Percentiles rank a stretch among this genome's conserved stretches.
Conservation (phyloP, 2,888 invertebrate species). For the Drosophila tripunctata region DNA sequence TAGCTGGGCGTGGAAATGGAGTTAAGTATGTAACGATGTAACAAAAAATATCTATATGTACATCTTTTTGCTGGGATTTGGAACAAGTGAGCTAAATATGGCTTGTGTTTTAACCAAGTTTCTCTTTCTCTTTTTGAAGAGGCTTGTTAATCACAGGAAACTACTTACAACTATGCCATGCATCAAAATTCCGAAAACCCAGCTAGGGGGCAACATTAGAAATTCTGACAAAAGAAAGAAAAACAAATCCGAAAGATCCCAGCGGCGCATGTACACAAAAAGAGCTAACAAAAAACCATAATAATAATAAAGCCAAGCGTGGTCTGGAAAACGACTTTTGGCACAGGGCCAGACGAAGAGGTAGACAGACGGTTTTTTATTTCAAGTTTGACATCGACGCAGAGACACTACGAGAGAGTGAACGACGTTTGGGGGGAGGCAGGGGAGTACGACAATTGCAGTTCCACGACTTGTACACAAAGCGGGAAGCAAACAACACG, state of each 20-base stretch:
- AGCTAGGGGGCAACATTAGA: conserved; percentile 70
- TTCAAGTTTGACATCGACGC: conserved; percentile 60
- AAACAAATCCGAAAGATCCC: conserved; percentile 56
- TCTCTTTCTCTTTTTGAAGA: conserved; percentile 61
- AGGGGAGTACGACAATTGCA: conserved; percentile 59
- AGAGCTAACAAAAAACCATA: conserved; percentile 37
- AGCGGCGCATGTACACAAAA: conserved; percentile 38
- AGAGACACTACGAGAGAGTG: not conserved
- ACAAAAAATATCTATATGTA: conserved; percentile 1
- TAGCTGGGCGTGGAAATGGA: conserved; percentile 62
- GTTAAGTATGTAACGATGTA: conserved; percentile 36
- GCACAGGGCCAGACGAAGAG: conserved; percentile 35
- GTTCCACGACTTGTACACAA: conserved; percentile 41
- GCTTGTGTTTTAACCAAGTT: conserved; percentile 39
- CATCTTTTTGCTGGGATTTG: conserved; percentile 36
- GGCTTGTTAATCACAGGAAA: conserved; percentile 61
- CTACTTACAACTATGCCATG: conserved; percentile 34
- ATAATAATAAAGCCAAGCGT: conserved; percentile 13
- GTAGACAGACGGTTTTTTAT: conserved; percentile 40
- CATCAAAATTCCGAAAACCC: conserved; percentile 42
- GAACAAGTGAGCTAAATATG: conserved; percentile 48
- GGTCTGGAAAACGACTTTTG: conserved; percentile 68
- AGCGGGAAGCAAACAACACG: conserved; percentile 78
- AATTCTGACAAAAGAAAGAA: conserved; percentile 63
- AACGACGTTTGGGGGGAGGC: not conserved